Conservation (phyloP, 92 coral and sea anemone species). For the Heteractis magnifica region DNA sequence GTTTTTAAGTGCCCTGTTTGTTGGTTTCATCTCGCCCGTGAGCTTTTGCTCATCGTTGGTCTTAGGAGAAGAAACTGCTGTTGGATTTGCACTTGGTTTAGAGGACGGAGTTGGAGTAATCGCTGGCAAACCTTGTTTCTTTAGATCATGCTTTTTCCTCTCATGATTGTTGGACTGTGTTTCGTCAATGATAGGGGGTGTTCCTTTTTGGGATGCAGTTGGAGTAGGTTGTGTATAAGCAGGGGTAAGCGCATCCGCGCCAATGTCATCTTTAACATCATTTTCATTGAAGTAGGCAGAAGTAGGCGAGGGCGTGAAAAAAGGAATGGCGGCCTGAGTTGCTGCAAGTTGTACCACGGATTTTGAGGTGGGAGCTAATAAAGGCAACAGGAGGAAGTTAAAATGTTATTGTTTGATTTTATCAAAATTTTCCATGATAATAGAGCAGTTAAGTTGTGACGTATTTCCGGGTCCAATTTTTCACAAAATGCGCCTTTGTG, state of each 20-base stretch:
- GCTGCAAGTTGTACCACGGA: slow-evolving; percentile 6
- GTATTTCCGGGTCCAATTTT: no score
- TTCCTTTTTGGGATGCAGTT: not conserved
- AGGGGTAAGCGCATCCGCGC: slow-evolving; percentile 7
- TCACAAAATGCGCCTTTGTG: no score
- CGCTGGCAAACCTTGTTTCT: not conserved
- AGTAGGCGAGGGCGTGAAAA: slow-evolving; percentile 26
- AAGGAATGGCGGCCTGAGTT: slow-evolving; percentile 3
- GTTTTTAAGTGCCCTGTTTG: not conserved
- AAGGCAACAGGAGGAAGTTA: not conserved
- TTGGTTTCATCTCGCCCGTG: not conserved
- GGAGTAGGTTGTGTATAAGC: slow-evolving; percentile 16
- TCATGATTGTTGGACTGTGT: not conserved
- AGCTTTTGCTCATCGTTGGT: not conserved
- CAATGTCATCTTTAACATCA: slow-evolving; percentile 15
- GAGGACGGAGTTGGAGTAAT: slow-evolving; percentile 1
- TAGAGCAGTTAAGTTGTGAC: no score
- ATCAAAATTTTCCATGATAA: no score
- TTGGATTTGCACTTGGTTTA: not conserved
- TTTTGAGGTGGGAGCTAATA: not conserved
- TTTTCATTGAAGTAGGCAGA: not conserved
- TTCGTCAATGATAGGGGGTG: not conserved
- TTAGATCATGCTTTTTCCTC: not conserved
- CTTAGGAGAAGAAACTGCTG: not conserved
- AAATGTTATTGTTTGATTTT: not conserved